A percentile compares a stretch with the other conserved stretches of the same genome.
Evolutionary conservation across 2,113 vertebrate genomes (phyloP).

Genomic region (Craseonycteris thonglongyai): DNA sequence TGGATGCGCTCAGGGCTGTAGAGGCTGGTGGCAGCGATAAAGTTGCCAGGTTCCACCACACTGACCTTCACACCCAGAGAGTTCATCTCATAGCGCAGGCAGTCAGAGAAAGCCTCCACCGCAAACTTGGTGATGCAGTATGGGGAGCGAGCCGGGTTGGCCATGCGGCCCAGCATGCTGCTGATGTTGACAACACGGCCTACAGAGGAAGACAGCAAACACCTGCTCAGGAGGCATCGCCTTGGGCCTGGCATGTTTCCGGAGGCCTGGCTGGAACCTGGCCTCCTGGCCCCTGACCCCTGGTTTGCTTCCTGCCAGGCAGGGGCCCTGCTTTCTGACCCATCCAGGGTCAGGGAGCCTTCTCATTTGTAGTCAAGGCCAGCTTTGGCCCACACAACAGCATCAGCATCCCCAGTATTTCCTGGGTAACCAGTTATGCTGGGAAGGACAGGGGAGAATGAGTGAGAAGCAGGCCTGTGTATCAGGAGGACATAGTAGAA

Average conservation of each 20-base stretch:
- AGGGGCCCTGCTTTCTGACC: not conserved
- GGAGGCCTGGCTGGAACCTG: not conserved
- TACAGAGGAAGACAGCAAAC: not conserved
- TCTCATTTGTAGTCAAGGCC: not conserved
- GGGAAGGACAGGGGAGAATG: not conserved
- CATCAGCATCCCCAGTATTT: not conserved
- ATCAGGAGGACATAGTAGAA: not conserved
- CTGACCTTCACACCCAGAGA: conserved; percentile 82
- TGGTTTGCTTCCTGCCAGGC: not conserved
- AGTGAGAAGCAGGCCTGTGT: not conserved
- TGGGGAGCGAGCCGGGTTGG: conserved; percentile 78
- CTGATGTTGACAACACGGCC: conserved; percentile 84
- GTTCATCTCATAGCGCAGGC: conserved; percentile 84
- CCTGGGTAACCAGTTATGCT: not conserved
- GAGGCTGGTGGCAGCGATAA: conserved; percentile 82
- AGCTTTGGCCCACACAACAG: not conserved
- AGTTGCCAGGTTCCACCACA: conserved; percentile 85
- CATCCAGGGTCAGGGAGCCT: not conserved
- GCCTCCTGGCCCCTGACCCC: not conserved
- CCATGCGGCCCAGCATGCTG: conserved; percentile 85
- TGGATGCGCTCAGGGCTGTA: conserved; percentile 81
- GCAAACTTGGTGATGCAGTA: conserved; percentile 87
- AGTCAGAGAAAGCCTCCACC: conserved; percentile 84
- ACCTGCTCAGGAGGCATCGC: not conserved
- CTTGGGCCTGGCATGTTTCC: not conserved